Conservation (phyloP, 2,888 invertebrate species). For the Parelbella ahira region DNA sequence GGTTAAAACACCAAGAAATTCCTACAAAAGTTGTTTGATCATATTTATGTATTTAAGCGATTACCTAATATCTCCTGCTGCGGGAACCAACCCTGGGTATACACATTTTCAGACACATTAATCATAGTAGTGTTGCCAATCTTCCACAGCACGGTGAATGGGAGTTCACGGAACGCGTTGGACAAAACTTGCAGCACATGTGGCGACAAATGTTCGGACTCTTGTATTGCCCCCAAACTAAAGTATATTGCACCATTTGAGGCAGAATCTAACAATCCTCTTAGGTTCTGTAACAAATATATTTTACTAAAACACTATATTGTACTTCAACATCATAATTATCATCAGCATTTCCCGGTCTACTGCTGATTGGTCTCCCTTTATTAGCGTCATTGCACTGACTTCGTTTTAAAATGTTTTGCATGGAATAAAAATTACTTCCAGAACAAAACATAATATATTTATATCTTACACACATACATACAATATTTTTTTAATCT, state of each 20-base stretch:
- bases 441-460: no score
- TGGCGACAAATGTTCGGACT: constrained; percentile 60
- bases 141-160: constrained; percentile 76
- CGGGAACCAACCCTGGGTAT: constrained; percentile 72
- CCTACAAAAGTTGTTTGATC: no score
- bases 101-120: constrained; percentile 64
- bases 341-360: no score
- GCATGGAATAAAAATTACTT: no score
- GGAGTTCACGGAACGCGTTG: constrained; percentile 68
- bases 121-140: constrained; percentile 64
- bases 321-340: no score
- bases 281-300: constrained; percentile 50
- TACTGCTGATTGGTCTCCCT: no score
- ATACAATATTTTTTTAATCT: constrained; percentile 2
- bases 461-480: no score
- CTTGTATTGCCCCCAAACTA: constrained; percentile 73
- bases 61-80: constrained; percentile 79
- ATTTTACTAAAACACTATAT: neutral
- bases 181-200: constrained; percentile 57
- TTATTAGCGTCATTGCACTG: no score
- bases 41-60: no score
- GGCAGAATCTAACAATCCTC: constrained; percentile 55
- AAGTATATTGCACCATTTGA: constrained; percentile 71
- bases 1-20: no score
- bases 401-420: no score